Evolutionary conservation across 2,888 invertebrate species (phyloP).

Genomic region (Drosophila seclusa): DNA sequence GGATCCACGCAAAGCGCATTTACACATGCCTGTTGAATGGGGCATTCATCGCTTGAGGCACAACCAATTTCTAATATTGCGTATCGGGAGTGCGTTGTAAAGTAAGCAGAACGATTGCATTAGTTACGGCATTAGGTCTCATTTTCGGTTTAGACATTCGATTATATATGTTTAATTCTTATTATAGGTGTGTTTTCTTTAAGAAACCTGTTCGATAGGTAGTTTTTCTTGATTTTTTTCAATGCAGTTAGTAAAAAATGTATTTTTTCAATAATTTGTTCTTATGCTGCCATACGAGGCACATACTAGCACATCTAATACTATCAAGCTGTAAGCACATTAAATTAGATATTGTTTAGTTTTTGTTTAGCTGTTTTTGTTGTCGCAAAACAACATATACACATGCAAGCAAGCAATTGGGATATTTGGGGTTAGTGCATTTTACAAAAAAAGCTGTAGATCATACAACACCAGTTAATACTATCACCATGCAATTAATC

Average conservation of each 20-base stretch:
- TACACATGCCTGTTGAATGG: conserved; percentile 91
- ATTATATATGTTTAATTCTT: conserved; percentile 42
- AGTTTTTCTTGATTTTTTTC: conserved; percentile 63
- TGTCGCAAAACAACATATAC: conserved; percentile 72
- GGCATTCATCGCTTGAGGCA: conserved; percentile 92
- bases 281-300: conserved; percentile 18
- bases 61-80: conserved; percentile 90
- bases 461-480: conserved; percentile 39
- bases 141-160: conserved; percentile 24
- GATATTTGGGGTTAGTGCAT: conserved; percentile 64
- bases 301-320: conserved; percentile 41
- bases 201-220: conserved; percentile 73
- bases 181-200: conserved; percentile 50
- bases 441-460: conserved; percentile 27
- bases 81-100: conserved; percentile 19
- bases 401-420: conserved; percentile 72
- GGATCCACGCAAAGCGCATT: conserved; percentile 93
- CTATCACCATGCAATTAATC: conserved; percentile 47
- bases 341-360: conserved; percentile 29
- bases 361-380: conserved; percentile 40
- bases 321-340: conserved; percentile 50
- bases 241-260: conserved; percentile 72
- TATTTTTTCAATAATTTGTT: conserved; percentile 33
- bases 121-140: conserved; percentile 35
- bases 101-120: conserved; percentile 43